phyloP scores from a whole-genome alignment of 2,113 vertebrate genomes.

The Lampris megalopsis region DNA sequence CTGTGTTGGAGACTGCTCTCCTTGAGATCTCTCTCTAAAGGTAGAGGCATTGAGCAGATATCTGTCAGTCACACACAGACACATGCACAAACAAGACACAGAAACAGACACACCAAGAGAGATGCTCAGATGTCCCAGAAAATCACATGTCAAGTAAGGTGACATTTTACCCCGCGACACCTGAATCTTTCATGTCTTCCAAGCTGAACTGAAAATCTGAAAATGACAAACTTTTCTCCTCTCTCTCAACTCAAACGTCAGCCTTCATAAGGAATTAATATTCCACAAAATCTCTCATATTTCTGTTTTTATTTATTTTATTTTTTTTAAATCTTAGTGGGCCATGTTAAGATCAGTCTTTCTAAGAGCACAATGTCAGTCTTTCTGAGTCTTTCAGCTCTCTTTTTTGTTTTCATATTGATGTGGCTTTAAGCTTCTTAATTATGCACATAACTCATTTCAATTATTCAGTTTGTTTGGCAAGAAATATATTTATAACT shows the following conservation, averaged over 20 bases:
- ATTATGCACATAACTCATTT: no score
- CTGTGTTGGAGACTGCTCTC: background rate
- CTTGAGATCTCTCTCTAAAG: constrained; percentile 4
- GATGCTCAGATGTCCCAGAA: background rate
- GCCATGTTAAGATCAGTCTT: background rate
- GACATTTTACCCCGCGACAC: background rate
- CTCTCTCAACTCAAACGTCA: constrained; percentile 32
- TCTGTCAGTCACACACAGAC: background rate
- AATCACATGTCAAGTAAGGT: constrained; percentile 7
- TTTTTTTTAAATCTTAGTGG: background rate
- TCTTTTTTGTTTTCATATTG: no score
- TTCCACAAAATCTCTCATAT: constrained; percentile 22
- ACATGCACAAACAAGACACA: constrained; percentile 1
- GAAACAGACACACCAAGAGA: constrained; percentile 3
- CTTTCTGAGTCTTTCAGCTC: background rate
- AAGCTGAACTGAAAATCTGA: constrained; percentile 22
- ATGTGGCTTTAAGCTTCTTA: no score
- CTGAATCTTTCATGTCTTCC: constrained; percentile 10
- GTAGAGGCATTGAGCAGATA: constrained; percentile 7
- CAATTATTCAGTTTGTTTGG: no score
- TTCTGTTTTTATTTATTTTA: background rate
- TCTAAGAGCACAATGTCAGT: constrained; percentile 2
- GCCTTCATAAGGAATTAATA: constrained; percentile 12
- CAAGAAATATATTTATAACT: no score
- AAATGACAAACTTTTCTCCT: constrained; percentile 33